Conservation (phyloP, 2,888 invertebrate species). For the Sicus ferrugineus region DNA sequence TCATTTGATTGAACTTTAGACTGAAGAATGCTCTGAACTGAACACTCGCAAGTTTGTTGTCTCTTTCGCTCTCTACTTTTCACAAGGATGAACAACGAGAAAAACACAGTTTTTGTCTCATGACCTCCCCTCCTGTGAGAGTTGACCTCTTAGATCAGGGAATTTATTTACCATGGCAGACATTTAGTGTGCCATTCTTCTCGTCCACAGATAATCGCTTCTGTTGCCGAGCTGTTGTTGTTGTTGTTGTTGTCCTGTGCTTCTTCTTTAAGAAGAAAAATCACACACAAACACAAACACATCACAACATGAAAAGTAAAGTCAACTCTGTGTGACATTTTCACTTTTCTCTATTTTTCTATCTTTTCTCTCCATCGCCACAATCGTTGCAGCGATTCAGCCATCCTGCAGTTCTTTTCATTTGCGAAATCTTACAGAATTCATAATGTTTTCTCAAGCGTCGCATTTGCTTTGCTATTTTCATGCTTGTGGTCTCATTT, state of each 20-base stretch:
- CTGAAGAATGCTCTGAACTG: too few relatives aligned
- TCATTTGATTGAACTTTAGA: too few relatives aligned
- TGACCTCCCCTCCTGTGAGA: slow-evolving; percentile 4
- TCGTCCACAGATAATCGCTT: background rate
- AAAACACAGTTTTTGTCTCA: too few relatives aligned
- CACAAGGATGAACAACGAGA: too few relatives aligned
- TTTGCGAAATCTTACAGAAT: slow-evolving; percentile 9
- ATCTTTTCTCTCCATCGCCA: too few relatives aligned
- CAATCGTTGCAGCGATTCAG: too few relatives aligned
- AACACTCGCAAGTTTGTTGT: too few relatives aligned
- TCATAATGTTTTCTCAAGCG: slow-evolving; percentile 20
- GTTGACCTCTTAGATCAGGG: slow-evolving; percentile 30
- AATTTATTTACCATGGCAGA: slow-evolving; percentile 32
- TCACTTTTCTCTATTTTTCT: background rate
- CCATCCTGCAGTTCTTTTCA: slow-evolving; percentile 17
- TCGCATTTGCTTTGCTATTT: background rate
- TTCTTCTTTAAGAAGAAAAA: background rate
- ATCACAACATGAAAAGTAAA: slow-evolving; percentile 13
- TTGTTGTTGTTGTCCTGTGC: background rate
- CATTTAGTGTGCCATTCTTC: slow-evolving; percentile 15
- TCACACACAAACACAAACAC: background rate
- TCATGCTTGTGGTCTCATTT: slow-evolving; percentile 2
- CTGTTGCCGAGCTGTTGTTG: slow-evolving; percentile 9
- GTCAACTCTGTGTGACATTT: background rate
- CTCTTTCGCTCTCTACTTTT: too few relatives aligned